Evolutionary conservation across 2,888 invertebrate species (phyloP).

Genomic region (Heterodera filipjevi): DNA sequence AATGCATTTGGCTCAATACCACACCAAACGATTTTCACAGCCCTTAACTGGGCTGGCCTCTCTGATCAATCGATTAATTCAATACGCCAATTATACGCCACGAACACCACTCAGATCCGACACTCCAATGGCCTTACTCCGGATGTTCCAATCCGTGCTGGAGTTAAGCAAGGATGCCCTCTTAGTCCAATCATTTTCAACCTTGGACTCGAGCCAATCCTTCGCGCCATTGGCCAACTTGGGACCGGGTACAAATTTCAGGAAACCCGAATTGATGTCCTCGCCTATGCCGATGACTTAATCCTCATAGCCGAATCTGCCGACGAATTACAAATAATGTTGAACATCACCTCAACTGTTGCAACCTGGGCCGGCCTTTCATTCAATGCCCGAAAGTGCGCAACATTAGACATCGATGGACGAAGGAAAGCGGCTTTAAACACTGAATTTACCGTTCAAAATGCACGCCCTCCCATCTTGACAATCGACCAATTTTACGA

Average conservation of each 20-base stretch:
- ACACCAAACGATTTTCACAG: conserved; percentile 45
- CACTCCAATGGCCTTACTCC: conserved; percentile 32
- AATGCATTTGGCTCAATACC: conserved; percentile 60
- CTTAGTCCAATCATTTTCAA: conserved; percentile 64
- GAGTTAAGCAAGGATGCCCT: conserved; percentile 65
- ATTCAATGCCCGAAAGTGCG: conserved; percentile 43
- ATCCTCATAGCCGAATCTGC: conserved; percentile 11
- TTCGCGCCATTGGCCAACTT: conserved; percentile 8
- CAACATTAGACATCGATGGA: conserved; percentile 25
- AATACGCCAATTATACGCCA: conserved; percentile 28
- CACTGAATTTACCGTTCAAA: conserved; percentile 12
- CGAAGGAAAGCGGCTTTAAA: background rate
- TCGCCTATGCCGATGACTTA: conserved; percentile 42
- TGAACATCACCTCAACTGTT: background rate
- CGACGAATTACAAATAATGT: conserved; percentile 7
- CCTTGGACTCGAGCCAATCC: conserved; percentile 58
- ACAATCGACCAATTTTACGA: background rate
- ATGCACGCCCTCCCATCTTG: background rate
- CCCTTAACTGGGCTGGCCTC: conserved; percentile 26
- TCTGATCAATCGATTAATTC: background rate
- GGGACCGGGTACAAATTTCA: background rate
- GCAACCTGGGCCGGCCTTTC: conserved; percentile 32
- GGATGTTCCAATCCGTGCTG: conserved; percentile 44
- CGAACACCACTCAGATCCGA: conserved; percentile 10
- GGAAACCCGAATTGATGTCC: background rate